Percentiles rank a stretch among this genome's conserved stretches.
Conservation (phyloP, 2,797 vertebrate genomes). For the Lerista edwardsae region DNA sequence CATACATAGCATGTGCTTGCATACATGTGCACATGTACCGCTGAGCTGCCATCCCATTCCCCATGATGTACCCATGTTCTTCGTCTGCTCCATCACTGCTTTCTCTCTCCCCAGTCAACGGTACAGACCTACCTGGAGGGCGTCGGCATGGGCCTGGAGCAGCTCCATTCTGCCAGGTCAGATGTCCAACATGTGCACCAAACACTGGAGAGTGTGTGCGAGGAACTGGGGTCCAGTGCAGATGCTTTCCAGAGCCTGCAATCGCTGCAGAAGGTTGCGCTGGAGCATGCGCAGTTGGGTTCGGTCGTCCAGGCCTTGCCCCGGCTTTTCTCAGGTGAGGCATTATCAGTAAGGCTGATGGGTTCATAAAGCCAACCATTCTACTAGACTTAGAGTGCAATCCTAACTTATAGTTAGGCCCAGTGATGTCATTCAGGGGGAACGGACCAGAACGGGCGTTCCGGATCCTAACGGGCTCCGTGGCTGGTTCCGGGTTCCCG, state of each 20-base stretch:
- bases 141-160: constrained; percentile 87
- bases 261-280: constrained; percentile 78
- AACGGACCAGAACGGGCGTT: too few species aligned
- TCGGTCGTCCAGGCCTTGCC: constrained; percentile 90
- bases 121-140: constrained; percentile 95
- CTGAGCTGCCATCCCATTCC: neutral
- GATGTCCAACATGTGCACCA: constrained; percentile 80
- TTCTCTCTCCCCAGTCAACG: constrained; percentile 81
- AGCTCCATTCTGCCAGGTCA: constrained; percentile 82
- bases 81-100: neutral
- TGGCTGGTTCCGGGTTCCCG: too few species aligned
- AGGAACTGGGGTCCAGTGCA: constrained; percentile 75
- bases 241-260: constrained; percentile 76
- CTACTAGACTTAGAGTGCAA: too few species aligned
- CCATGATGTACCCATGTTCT: neutral
- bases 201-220: constrained; percentile 76
- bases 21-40: too few species aligned
- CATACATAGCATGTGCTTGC: too few species aligned
- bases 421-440: too few species aligned
- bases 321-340: constrained; percentile 87
- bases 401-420: too few species aligned
- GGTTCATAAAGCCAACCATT: neutral
- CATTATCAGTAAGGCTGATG: accelerated
- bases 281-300: constrained; percentile 85
- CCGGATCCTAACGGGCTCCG: too few species aligned